Evolutionary conservation across 2,113 vertebrate species (phyloP), one percentile per base, ranked within the genome.

Genomic region (Xyliphius kryptos): DNA sequence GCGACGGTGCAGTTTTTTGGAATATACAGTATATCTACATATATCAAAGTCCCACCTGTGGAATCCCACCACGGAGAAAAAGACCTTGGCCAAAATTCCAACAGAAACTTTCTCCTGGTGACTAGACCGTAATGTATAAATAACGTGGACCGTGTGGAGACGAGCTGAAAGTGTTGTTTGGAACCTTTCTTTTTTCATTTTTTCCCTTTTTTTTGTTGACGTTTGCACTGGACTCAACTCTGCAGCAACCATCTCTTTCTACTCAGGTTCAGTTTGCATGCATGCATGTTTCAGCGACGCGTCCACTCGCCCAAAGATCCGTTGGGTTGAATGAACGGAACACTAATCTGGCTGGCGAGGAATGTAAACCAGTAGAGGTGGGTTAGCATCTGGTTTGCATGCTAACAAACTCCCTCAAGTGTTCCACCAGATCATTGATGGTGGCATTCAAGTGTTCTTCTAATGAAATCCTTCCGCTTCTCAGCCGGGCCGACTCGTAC

Each of bases 221-320:
- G 55, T 69, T 69, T 73, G 61, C 70, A 68, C 65, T 55, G 70
- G 66, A 68, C 56, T 68, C 37, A 15, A 58, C 41, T 46, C 48
- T n/a, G n/a, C 26, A 36, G 41, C 22, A 2, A 47, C 77, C 74
- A 71, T 48, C 72, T 77, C 71, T 68, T 74, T 69, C 69, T 84
- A 66, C 86, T 87, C 86, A 85, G 86, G 84, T 86, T 87, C 78
- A 83, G 83, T 87, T 88, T 88, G 86, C 86, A 88, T 88, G 86
- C 79, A 75, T 88, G 85, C 86, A 88, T 88, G 78, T 85, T 83
- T 83, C 50, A 74, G 75, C 72, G 76, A 77, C 78, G 72, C 78
- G 76, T 74, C 67, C 3, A 43, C 71, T n/a, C n/a, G n/a, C n/a
- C n/a, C n/a, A n/a, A n/a, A n/a, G n/a, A n/a, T n/a, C n/a, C n/a